Evolutionary conservation across 2,888 invertebrate species (phyloP), one percentile per base, ranked within the genome.

Genomic region (Gortyna flavago): DNA sequence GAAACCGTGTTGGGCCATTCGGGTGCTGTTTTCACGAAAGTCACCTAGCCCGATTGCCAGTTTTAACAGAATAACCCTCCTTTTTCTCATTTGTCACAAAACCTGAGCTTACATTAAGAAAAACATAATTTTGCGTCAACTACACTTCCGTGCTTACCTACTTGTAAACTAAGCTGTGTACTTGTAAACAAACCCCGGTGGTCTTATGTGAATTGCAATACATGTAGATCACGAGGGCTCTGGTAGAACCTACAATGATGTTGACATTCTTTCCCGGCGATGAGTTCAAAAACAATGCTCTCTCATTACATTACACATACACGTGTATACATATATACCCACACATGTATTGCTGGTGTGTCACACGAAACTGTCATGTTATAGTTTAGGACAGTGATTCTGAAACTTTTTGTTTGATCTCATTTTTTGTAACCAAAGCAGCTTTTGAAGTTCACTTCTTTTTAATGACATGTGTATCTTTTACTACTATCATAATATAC

Each of bases 251-350:
- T 77, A 88, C 87, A 88, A 74, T 79, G 68, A 59, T 89, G 89
- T 88, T 87, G 86, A 87, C 83, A 88, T 79, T 85, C 84, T 85
- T 87, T 83, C 66, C 72, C 18, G 61, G 9, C 65, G 84, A 84
- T 86, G 86, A 32, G 54, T 75, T 67, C 69, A 71, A 77, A 88
- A 88, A 87, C 87, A 87, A 87, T 75, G 75, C 79, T 79, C 84
- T 84, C 87, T 72, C 57, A 78, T 87, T 85, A 83, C 81, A 73
- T 2, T 35, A 35, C 35, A 35, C 57, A 68, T 54, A 75, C 79
- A 79, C 70, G 76, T 69, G 75, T 25, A n/a, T 0, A 51, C 18
- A 44, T 61, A 51, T 25, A 44, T 61, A 78, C 73, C 16, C 62
- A 75, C 57, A 83, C 62, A 71, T 57, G 44, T 66, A 21, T 21